Percentiles rank a stretch among this genome's conserved stretches.
phyloP scores from a whole-genome alignment of 2,888 invertebrate genomes.

The Plebejus melissa region DNA sequence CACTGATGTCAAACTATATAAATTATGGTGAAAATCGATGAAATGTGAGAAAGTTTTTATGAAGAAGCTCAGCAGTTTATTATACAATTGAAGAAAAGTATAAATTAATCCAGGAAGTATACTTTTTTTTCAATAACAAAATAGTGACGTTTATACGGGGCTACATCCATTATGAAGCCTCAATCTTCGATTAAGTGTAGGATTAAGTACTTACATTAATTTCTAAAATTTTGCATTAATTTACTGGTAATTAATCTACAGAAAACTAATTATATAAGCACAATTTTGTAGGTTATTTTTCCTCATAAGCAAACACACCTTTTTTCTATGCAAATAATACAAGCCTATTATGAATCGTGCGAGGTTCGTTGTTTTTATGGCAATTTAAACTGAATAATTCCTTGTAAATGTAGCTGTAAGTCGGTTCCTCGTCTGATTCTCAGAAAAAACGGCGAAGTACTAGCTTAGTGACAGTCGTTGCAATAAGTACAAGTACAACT shows the following conservation, averaged over 20 bases:
- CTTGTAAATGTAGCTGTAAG: not conserved
- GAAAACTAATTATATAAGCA: too few species aligned
- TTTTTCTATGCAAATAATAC: not conserved
- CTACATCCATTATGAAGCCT: too few species aligned
- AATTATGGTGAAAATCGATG: not conserved
- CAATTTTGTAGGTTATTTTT: too few species aligned
- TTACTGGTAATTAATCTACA: too few species aligned
- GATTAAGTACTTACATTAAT: too few species aligned
- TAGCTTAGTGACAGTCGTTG: not conserved
- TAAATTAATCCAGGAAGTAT: not conserved
- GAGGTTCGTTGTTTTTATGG: slow-evolving; percentile 2
- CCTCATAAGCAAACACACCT: not conserved
- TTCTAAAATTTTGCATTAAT: too few species aligned
- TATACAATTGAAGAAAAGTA: not conserved
- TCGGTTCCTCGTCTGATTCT: slow-evolving; percentile 6
- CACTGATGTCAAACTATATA: not conserved
- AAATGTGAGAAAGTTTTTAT: not conserved
- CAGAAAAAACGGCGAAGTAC: slow-evolving; percentile 32
- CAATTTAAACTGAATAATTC: slow-evolving; percentile 13
- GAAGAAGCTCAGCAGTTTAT: not conserved
- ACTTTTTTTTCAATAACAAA: too few species aligned
- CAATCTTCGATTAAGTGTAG: too few species aligned
- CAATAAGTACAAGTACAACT: not conserved
- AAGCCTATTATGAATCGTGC: slow-evolving; percentile 9
- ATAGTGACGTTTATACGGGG: too few species aligned